Conservation (phyloP, 2,113 vertebrate species). For the Sterna hirundo region DNA sequence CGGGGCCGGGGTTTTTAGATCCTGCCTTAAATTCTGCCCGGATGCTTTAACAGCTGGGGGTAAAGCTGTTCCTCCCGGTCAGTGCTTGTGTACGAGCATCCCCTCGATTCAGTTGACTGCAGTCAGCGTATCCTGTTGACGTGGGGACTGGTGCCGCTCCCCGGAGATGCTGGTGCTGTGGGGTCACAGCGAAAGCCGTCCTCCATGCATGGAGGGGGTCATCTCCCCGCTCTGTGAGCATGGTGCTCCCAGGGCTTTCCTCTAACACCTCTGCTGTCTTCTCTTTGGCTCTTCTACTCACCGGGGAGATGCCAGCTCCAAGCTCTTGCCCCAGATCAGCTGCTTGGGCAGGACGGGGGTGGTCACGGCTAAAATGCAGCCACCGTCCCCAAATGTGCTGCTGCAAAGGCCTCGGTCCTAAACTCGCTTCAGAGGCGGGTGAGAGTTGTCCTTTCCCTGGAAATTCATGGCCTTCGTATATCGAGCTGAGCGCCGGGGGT, state of each 20-base stretch:
- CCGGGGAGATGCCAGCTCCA: neutral
- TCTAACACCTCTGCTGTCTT: neutral
- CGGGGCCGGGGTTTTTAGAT: neutral
- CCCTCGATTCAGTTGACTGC: neutral
- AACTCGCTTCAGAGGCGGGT: neutral
- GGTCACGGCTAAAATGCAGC: accelerated
- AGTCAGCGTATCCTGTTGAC: neutral
- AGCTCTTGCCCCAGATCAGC: accelerated
- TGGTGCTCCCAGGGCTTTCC: neutral
- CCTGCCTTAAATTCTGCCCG: neutral
- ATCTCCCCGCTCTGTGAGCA: accelerated
- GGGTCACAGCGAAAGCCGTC: neutral
- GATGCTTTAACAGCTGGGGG: neutral
- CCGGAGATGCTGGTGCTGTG: neutral
- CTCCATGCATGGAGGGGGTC: neutral
- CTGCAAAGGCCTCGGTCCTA: neutral
- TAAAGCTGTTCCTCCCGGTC: neutral
- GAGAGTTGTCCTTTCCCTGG: neutral
- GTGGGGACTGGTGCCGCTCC: neutral
- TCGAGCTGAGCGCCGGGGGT: neutral
- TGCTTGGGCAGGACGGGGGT: neutral
- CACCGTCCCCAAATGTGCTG: neutral
- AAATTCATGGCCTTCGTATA: neutral
- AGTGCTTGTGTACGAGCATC: neutral
- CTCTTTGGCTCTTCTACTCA: neutral